Conservation (phyloP, 1,140 invertebrate genomes). For the Papilio machaon region DNA sequence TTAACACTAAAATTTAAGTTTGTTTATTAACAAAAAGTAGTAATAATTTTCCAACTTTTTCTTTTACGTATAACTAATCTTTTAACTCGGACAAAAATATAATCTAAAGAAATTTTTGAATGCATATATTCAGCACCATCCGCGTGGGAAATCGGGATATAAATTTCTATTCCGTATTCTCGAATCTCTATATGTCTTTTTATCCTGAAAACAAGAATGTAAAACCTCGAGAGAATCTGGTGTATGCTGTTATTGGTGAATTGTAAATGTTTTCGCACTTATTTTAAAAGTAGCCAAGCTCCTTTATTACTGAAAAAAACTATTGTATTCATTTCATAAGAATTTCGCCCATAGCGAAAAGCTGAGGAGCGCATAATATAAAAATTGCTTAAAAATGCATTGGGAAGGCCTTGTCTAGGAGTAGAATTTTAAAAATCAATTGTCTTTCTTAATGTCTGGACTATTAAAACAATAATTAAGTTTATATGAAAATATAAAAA, state of each 20-base stretch:
- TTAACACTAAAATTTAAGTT: no score
- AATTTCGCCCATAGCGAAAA: no score
- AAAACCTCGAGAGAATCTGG: background rate
- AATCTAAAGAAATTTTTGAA: slow-evolving; percentile 10
- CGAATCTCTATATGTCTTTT: slow-evolving; percentile 8
- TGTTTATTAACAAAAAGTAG: background rate
- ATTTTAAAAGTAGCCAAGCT: background rate
- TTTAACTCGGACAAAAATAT: background rate
- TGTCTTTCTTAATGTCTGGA: background rate
- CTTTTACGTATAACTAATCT: no score
- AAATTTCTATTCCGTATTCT: slow-evolving; percentile 7
- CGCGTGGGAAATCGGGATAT: slow-evolving; percentile 31
- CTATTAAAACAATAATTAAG: no score
- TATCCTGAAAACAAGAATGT: background rate
- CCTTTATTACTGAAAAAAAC: background rate
- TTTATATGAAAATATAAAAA: background rate
- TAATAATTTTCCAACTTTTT: background rate
- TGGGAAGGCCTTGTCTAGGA: no score
- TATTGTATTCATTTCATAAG: background rate
- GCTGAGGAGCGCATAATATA: no score
- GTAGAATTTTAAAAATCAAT: background rate
- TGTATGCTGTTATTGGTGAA: background rate
- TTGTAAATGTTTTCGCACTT: background rate
- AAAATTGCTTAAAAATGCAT: no score
- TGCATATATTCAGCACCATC: slow-evolving; percentile 24